Evolutionary conservation across 2,797 vertebrate species (phyloP).

Genomic region (Onychomys leucogaster): DNA sequence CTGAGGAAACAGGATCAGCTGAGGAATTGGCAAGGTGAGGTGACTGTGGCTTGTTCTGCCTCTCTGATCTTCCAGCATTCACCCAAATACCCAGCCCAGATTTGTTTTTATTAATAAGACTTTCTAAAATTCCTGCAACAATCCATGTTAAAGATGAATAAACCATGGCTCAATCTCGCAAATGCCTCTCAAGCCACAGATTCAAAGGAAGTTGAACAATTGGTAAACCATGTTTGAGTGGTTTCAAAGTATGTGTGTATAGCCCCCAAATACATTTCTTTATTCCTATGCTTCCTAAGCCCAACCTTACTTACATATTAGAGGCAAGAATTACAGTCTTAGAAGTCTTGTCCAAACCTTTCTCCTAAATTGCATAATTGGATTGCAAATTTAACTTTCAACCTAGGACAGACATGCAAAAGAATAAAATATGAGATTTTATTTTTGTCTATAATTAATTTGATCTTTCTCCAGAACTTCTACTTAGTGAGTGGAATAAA

Average conservation of each 20-base stretch:
- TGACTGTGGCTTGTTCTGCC: no score
- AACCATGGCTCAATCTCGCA: neutral
- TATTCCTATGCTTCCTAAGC: neutral
- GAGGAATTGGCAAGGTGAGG: no score
- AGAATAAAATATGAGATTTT: conserved; percentile 61
- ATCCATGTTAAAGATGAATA: neutral
- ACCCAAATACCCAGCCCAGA: no score
- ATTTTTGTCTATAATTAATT: conserved; percentile 66
- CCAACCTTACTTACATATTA: neutral
- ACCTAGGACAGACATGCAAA: conserved; percentile 48
- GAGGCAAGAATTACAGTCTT: conserved; percentile 50
- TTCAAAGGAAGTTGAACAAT: neutral
- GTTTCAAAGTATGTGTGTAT: neutral
- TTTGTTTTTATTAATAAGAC: no score
- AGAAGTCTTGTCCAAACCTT: conserved; percentile 58
- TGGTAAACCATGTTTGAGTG: neutral
- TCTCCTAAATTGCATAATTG: conserved; percentile 55
- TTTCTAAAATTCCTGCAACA: no score
- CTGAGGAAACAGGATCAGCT: no score
- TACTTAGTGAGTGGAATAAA: conserved; percentile 17
- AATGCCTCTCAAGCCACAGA: neutral
- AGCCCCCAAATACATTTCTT: neutral
- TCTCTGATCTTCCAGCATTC: no score
- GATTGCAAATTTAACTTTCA: conserved; percentile 65
- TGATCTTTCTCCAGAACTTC: conserved; percentile 59